These are phyloP conservation scores for Troides aeacus DNA, from an alignment of 2,888 invertebrate species.

Conservation along the genomic window DNA sequence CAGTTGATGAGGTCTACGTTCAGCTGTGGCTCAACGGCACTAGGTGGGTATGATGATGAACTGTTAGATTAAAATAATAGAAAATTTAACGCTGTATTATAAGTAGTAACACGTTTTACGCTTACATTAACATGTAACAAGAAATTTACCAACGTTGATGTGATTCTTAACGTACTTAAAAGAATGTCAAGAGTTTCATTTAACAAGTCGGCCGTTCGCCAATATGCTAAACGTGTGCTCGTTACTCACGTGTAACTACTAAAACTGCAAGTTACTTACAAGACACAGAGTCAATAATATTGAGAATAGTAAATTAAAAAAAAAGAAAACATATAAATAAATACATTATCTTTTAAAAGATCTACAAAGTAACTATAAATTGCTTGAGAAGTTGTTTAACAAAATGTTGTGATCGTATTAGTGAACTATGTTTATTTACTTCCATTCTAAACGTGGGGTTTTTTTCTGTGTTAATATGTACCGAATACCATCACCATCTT, in stretches of 20 bases:
- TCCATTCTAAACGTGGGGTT: no score
- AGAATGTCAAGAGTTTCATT: neutral
- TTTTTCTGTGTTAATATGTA: no score
- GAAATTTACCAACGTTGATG: neutral
- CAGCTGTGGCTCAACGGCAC: no score
- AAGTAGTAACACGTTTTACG: neutral
- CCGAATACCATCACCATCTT: no score
- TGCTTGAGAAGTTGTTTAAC: no score
- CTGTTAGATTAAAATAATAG: neutral
- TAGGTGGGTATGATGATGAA: neutral
- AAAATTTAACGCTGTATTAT: neutral
- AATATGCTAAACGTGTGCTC: neutral
- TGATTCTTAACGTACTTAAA: constrained; percentile 3
- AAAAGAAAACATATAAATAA: neutral
- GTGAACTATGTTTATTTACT: no score
- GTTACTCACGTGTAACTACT: neutral
- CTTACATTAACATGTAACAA: neutral
- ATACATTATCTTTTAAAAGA: neutral
- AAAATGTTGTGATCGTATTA: no score
- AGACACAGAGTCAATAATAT: no score
- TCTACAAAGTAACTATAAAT: neutral
- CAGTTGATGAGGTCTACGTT: no score
- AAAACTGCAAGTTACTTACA: no score
- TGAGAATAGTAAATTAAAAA: no score
- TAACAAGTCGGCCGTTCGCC: neutral